These are phyloP conservation scores for Meiosimyza platycephala DNA, from an alignment of 2,888 invertebrate genomes.

Conservation along the genomic window DNA sequence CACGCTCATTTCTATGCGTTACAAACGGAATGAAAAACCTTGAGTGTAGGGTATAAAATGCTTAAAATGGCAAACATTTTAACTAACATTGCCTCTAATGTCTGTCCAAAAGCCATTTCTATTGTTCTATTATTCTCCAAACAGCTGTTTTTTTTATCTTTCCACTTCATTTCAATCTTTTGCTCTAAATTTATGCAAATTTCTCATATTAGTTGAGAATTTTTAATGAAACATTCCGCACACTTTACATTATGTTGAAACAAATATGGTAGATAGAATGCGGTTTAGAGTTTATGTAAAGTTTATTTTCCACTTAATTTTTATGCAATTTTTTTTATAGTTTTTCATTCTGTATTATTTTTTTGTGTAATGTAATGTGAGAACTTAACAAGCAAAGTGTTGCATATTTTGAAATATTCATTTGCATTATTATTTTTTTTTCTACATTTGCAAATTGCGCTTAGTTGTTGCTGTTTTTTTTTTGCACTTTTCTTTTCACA, in stretches of 20 bases:
- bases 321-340: slow-evolving; percentile 2
- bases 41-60: neutral
- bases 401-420: slow-evolving; percentile 28
- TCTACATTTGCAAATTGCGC: slow-evolving; percentile 1
- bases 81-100: neutral
- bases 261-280: neutral
- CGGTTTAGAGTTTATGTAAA: neutral
- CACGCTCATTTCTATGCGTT: no score
- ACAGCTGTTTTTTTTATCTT: neutral
- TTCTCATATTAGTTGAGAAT: slow-evolving; percentile 31
- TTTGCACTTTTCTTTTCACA: slow-evolving; percentile 1
- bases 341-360: neutral
- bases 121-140: neutral
- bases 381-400: slow-evolving; percentile 20
- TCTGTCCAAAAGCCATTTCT: neutral
- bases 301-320: slow-evolving; percentile 30
- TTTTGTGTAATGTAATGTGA: neutral
- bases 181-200: slow-evolving; percentile 27
- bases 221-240: slow-evolving; percentile 26
- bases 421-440: slow-evolving; percentile 2
- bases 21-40: neutral
- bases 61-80: neutral
- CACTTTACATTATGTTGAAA: no score
- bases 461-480: neutral
- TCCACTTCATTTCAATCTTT: neutral